Evolutionary conservation across 2,888 invertebrate genomes (phyloP), one percentile per base, ranked within the genome.

Genomic region (Zygogramma bicolorata): DNA sequence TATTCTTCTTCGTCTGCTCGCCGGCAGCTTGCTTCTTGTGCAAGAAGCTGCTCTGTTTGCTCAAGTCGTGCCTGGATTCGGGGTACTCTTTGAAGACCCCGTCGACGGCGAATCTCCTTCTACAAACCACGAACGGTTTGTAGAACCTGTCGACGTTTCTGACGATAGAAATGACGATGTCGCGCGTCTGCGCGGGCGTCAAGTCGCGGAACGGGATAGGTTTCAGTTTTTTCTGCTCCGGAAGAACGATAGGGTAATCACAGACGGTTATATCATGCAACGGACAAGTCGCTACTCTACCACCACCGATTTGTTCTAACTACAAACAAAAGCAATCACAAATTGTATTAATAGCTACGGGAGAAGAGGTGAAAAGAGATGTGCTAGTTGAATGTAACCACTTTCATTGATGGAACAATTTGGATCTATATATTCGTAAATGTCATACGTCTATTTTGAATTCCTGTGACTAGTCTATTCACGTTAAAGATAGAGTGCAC

Each of bases 71-170:
- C 2, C 73, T 68, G 40, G 70, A 70, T 34, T 79, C 78, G 0
- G 85, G 85, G 79, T 85, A 84, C 74, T 84, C 84, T 74, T 88
- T 87, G 71, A 81, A 78, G 38, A 86, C 86, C 15, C 88, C 88
- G 3, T 82, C 81, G n/a, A 85, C 81, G 2, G 86, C 86, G 62
- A 85, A 86, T 59, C 81, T 80, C 68, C 87, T 83, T 34, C 87
- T 82, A 69, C 84, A 85, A 40, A 75, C 77, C 7, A 82, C 81
- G 71, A 83, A 82, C 2, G 87, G 86, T 72, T 83, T 85, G 79
- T 88, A 88, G 81, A 88, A 88, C 74, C 82, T 82, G 79, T 88
- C 87, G 20, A 84, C 83, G 61, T 84, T 83, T 40, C 84, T 77
- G 38, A 89, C 82, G 18, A 89, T 87, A n/a, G 82, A 82, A 62